phyloP scores from a whole-genome alignment of 2,888 invertebrate genomes.

The Epistrophe grossulariae region DNA sequence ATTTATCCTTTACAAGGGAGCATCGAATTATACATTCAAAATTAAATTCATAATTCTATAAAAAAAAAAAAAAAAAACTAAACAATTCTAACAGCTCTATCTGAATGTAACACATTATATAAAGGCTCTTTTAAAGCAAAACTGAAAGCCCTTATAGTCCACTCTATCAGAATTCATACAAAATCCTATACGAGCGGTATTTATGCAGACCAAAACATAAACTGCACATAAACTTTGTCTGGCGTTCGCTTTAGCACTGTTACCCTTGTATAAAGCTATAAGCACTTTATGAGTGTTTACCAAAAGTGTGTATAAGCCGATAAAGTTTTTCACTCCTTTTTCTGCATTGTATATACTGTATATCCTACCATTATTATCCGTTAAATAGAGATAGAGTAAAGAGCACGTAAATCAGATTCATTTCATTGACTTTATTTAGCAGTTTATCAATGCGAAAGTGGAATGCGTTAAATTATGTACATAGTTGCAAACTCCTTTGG shows the following conservation, averaged over 20 bases:
- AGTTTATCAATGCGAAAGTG: conserved; percentile 54
- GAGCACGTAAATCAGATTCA: conserved; percentile 53
- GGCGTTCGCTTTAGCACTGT: neutral
- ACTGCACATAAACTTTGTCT: conserved; percentile 43
- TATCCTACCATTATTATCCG: neutral
- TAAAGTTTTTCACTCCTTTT: conserved; percentile 39
- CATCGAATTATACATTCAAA: too few species aligned
- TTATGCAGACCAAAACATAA: conserved; percentile 29
- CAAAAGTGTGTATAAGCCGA: conserved; percentile 45
- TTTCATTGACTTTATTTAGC: conserved; percentile 59
- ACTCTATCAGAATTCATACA: neutral
- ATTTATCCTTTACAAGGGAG: too few species aligned
- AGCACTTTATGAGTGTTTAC: conserved; percentile 54
- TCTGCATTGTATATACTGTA: neutral
- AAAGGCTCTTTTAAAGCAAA: neutral
- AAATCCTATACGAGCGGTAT: conserved; percentile 2
- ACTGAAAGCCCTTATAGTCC: neutral
- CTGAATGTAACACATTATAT: neutral
- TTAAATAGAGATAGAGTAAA: conserved; percentile 8
- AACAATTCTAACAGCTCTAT: neutral
- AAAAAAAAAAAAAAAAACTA: neutral
- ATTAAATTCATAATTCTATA: neutral
- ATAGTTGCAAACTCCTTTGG: conserved; percentile 37
- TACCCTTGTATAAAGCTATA: conserved; percentile 12
- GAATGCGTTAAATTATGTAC: conserved; percentile 47